Percentiles rank a stretch among this genome's conserved stretches.
Conservation (phyloP, 2,113 vertebrate genomes). For the Fregetta grallaria region DNA sequence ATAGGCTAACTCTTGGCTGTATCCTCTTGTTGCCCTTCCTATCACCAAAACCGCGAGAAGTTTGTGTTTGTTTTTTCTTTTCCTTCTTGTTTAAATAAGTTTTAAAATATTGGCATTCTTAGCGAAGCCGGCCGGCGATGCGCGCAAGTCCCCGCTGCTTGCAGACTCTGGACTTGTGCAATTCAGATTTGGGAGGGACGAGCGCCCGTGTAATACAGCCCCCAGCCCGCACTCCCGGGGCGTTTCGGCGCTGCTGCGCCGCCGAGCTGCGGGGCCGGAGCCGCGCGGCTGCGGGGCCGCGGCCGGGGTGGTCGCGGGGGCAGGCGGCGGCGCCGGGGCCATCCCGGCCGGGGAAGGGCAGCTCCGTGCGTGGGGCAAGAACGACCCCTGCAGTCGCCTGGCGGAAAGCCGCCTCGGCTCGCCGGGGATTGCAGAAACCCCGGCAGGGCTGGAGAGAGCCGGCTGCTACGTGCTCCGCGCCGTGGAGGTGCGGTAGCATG, state of each 20-base stretch:
- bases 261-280: neutral
- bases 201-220: neutral
- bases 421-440: neutral
- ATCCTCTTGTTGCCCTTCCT: neutral
- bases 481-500: neutral
- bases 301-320: neutral
- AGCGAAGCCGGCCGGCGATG: neutral
- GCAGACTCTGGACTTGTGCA: neutral
- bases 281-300: neutral
- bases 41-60: neutral
- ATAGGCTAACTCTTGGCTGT: neutral
- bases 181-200: neutral
- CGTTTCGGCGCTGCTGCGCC: too few relatives aligned
- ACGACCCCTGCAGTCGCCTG: conserved; percentile 65
- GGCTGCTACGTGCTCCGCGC: neutral
- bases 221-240: neutral
- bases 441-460: neutral
- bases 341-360: neutral
- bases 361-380: neutral
- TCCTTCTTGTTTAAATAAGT: neutral
- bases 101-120: neutral
- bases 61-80: neutral
- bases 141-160: neutral
- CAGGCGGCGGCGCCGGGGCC: neutral
- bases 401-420: neutral